Evolutionary conservation across 2,797 vertebrate genomes (phyloP), one percentile per base, ranked within the genome.

Genomic region (Coregonus sp.): DNA sequence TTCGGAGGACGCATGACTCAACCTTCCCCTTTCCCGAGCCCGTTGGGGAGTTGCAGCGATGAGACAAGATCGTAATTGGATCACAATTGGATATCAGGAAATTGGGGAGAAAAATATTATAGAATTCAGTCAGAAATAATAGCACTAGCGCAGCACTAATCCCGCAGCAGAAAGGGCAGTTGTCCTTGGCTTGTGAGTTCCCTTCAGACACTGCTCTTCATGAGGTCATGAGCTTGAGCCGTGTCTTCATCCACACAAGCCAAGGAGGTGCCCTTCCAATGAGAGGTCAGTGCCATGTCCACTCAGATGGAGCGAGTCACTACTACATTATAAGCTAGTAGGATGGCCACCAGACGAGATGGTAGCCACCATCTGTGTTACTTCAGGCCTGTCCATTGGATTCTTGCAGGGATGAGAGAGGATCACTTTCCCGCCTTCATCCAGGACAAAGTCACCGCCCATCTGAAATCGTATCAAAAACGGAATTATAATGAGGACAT

Each of bases 381-480:
- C 20, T 0, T 73, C 61, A 0, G 87, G 92, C 29, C 92, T 63
- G 89, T 94, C 92, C 80, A 88, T 37, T 0, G 94, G 92, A 71
- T 0, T 87, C 77, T 84, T 86, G 77, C 77, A 87, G 0, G 81
- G 89, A 56, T 93, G 92, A 59, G 74, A 89, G 0, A 92, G 81
- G 56, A 93, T 76, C n/a, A 94, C 90, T 75, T 77, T 88, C 50
- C 93, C 91, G 1, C 37, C 72, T 16, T 90, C 79, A 35, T 93
- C 86, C 84, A 95, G 83, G 73, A 94, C 2, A 77, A 94, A 93
- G 86, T 94, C 84, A 0, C 94, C 94, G 65, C 92, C 94, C 90
- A 95, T 71, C 94, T 94, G 84, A 18, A 80, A 81, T n/a, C 35
- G 73, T 6, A 69, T 47, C 9, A 18, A 40, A 11, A 9, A 40